Conservation (phyloP, 2,888 invertebrate species). For the Sarcophaga subvicina region DNA sequence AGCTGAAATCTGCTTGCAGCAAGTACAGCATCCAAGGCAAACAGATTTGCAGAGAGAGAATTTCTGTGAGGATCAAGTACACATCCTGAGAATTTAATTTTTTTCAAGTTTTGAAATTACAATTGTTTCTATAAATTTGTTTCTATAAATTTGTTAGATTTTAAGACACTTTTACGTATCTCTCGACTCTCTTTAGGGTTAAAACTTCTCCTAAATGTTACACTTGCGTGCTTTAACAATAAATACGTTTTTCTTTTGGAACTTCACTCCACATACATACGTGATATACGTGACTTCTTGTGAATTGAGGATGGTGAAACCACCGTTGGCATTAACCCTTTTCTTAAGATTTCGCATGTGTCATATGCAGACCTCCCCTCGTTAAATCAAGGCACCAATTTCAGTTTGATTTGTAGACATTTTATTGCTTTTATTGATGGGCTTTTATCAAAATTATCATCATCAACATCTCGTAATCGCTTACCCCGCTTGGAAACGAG, state of each 20-base stretch:
- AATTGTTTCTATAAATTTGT: too few species aligned
- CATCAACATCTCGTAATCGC: constrained; percentile 58
- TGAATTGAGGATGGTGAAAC: not conserved
- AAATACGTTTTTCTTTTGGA: constrained; percentile 1
- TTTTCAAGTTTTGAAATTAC: too few species aligned
- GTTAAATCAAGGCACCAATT: constrained; percentile 59
- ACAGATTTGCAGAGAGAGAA: too few species aligned
- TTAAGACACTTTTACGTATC: not conserved
- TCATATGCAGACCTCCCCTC: constrained; percentile 61
- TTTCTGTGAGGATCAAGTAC: too few species aligned
- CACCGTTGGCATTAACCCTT: constrained; percentile 52
- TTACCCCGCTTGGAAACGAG: constrained; percentile 39
- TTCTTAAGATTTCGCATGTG: constrained; percentile 64
- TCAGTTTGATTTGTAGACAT: constrained; percentile 69
- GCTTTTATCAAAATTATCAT: constrained; percentile 65
- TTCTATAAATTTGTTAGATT: too few species aligned
- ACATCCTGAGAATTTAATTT: too few species aligned
- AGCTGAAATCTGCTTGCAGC: too few species aligned
- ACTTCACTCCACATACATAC: constrained; percentile 38
- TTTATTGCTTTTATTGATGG: constrained; percentile 72
- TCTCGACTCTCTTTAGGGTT: not conserved
- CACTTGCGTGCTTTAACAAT: constrained; percentile 66
- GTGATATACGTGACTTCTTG: constrained; percentile 66
- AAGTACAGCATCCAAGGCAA: too few species aligned
- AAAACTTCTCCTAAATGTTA: constrained; percentile 32